Conservation (phyloP, 2,113 vertebrate species). For the Glaucomys volans region DNA sequence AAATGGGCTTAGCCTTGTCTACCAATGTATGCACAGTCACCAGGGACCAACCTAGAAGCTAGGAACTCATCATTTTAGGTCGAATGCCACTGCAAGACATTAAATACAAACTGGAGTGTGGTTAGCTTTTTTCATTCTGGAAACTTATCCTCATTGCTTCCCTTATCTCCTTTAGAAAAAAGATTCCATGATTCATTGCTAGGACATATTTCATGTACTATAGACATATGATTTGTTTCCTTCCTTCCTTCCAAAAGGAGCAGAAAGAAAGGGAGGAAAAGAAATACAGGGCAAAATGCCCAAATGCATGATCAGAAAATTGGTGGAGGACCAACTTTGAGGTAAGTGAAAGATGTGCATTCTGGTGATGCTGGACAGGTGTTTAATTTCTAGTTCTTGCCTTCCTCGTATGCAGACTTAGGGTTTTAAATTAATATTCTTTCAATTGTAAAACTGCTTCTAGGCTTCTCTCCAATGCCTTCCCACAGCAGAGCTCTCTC, state of each 20-base stretch:
- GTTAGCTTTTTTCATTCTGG: not conserved
- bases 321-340: not conserved
- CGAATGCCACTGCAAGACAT: not conserved
- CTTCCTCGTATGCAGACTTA: not conserved
- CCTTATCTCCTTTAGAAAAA: not conserved
- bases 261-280: not conserved
- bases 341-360: not conserved
- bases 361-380: not conserved
- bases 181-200: not conserved
- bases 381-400: not conserved
- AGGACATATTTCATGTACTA: not conserved
- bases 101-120: not conserved
- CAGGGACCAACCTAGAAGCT: not conserved
- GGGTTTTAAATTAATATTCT: not conserved
- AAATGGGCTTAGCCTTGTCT: not conserved
- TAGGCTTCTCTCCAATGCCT: not conserved
- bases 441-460: not conserved
- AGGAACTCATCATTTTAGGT: not conserved
- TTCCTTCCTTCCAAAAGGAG: not conserved
- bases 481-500: not conserved
- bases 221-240: not conserved
- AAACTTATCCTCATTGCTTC: not conserved
- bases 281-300: not conserved
- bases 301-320: not conserved
- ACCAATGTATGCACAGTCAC: not conserved